Evolutionary conservation across 2,113 vertebrate genomes (phyloP).

Genomic region (Cervus canadensis): DNA sequence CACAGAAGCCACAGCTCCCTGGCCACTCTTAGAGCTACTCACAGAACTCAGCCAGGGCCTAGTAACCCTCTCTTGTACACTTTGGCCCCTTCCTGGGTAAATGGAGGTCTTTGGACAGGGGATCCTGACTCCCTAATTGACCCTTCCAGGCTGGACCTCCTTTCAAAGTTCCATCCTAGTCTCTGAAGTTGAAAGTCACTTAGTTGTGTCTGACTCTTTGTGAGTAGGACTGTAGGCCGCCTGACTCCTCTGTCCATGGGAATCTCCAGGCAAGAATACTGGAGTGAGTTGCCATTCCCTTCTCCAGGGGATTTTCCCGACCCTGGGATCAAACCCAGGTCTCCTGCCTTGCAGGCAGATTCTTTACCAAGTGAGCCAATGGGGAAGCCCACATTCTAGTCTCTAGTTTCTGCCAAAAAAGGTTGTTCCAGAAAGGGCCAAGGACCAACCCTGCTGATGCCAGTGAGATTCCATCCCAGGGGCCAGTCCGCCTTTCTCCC

Average conservation of each 20-base stretch:
- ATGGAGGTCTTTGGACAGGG: not conserved
- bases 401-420: not conserved
- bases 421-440: not conserved
- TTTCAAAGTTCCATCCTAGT: not conserved
- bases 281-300: not conserved
- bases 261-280: not conserved
- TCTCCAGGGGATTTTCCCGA: not conserved
- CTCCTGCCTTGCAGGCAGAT: not conserved
- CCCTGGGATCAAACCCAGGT: not conserved
- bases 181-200: not conserved
- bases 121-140: not conserved
- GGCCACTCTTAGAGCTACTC: not conserved
- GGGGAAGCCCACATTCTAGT: not conserved
- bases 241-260: not conserved
- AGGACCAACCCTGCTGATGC: not conserved
- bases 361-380: not conserved
- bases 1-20: not conserved
- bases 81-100: not conserved
- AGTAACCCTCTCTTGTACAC: not conserved
- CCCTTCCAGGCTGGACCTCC: not conserved
- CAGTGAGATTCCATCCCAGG: too few species aligned
- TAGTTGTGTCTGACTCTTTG: not conserved
- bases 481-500: too few species aligned
- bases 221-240: rapidly evolving
- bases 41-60: not conserved